Conservation (phyloP, 2,113 vertebrate species). For the Myrmecophaga tridactyla region DNA sequence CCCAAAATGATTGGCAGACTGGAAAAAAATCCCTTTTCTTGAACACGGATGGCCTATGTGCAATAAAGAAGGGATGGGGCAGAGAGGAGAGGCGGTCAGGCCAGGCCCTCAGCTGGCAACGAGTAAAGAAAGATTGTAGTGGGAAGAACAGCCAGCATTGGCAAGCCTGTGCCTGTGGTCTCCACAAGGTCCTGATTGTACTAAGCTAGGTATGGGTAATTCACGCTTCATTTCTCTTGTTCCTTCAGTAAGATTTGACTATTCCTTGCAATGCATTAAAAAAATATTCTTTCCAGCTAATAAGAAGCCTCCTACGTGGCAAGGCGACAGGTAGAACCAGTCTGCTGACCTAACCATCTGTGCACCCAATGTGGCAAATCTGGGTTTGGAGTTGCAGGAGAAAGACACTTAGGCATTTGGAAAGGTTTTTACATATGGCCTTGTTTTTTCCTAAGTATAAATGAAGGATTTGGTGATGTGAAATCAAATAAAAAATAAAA, state of each 20-base stretch:
- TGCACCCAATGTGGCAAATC: slow-evolving; percentile 76
- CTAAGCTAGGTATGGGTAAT: slow-evolving; percentile 85
- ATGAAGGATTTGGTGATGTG: slow-evolving; percentile 64
- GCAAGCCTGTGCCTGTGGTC: slow-evolving; percentile 80
- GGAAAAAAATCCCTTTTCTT: slow-evolving; percentile 79
- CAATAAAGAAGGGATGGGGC: slow-evolving; percentile 74
- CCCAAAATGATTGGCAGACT: slow-evolving; percentile 78
- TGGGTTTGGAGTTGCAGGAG: slow-evolving; percentile 75
- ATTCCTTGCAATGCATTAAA: slow-evolving; percentile 86
- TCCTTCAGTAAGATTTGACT: slow-evolving; percentile 82
- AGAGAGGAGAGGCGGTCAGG: slow-evolving; percentile 51
- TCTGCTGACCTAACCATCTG: slow-evolving; percentile 69
- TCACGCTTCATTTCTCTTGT: slow-evolving; percentile 75
- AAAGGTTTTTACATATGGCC: slow-evolving; percentile 79
- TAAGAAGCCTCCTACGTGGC: slow-evolving; percentile 83
- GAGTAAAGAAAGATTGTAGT: slow-evolving; percentile 78
- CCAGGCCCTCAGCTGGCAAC: slow-evolving; percentile 76
- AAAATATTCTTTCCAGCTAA: slow-evolving; percentile 87
- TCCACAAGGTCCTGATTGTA: slow-evolving; percentile 85
- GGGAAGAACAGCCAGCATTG: slow-evolving; percentile 79
- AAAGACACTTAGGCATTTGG: slow-evolving; percentile 73
- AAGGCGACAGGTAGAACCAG: slow-evolving; percentile 77
- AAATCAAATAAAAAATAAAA: slow-evolving; percentile 51
- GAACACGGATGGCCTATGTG: slow-evolving; percentile 84
- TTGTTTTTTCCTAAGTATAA: slow-evolving; percentile 76